A percentile compares a stretch with the other conserved stretches of the same genome.
Conservation (phyloP, 30 jellyfish, hydroid and myxozoan genomes). For the Rhopilema esculentum region DNA sequence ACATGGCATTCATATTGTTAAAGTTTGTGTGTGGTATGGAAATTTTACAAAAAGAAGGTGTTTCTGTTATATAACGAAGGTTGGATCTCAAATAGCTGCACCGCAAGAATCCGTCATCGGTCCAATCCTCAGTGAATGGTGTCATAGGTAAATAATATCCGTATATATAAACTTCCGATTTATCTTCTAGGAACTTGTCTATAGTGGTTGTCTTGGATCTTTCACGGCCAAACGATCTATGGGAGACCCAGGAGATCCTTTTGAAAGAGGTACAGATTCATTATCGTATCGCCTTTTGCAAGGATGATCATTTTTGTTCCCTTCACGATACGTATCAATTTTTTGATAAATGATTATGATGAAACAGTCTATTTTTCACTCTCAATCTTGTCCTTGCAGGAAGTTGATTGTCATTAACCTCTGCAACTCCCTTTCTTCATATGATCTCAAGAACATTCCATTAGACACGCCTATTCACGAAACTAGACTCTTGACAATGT, state of each 20-base stretch:
- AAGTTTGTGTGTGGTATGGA: no score
- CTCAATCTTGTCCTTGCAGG: not conserved
- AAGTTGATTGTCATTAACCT: not conserved
- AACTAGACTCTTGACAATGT: no score
- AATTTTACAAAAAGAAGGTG: no score
- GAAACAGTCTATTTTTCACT: not conserved
- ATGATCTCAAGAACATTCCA: no score
- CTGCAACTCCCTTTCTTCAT: no score
- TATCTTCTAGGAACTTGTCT: slow-evolving; percentile 55
- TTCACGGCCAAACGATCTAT: slow-evolving; percentile 75
- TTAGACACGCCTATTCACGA: no score
- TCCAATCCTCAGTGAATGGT: no score
- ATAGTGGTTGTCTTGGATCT: slow-evolving; percentile 80
- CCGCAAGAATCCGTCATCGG: no score
- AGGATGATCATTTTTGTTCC: not conserved
- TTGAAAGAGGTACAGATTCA: slow-evolving; percentile 45
- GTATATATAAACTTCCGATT: not conserved
- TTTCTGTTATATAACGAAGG: no score
- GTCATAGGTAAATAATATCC: no score
- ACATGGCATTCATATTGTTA: no score
- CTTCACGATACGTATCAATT: not conserved
- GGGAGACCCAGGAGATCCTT: slow-evolving; percentile 80
- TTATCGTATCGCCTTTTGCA: not conserved
- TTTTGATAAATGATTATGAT: not conserved
- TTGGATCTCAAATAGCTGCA: no score